Conservation (phyloP, 2,113 vertebrate genomes). For the Petaurus breviceps region DNA sequence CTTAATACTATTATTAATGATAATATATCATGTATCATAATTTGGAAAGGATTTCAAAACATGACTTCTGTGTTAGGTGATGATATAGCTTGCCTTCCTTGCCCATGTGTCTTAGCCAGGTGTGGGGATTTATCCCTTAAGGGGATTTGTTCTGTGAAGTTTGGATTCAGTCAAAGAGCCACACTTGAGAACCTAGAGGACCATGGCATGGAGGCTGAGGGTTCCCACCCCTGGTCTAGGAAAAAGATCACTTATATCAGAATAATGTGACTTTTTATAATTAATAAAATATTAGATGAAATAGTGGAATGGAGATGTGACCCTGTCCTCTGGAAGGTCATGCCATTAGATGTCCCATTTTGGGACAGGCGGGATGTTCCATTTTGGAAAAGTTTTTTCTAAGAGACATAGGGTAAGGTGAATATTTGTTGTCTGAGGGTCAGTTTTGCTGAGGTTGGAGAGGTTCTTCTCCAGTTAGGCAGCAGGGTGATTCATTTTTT, state of each 20-base stretch:
- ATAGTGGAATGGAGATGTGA: neutral
- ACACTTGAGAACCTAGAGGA: no score
- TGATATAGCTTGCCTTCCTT: neutral
- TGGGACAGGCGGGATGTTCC: neutral
- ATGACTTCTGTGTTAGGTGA: neutral
- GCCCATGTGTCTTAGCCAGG: neutral
- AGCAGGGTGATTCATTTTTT: neutral
- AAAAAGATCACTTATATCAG: neutral
- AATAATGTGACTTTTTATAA: neutral
- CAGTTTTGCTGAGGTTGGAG: neutral
- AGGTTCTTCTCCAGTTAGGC: neutral
- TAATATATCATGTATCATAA: neutral
- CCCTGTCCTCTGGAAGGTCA: neutral
- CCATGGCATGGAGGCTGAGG: no score
- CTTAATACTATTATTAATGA: neutral
- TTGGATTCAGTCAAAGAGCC: no score
- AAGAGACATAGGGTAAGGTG: neutral
- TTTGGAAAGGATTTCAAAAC: neutral
- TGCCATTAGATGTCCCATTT: neutral
- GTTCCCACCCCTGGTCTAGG: neutral
- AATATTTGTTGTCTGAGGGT: neutral
- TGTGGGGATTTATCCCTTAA: no score
- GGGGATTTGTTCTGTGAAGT: no score
- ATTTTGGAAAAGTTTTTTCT: neutral
- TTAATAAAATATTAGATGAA: neutral